Base-by-base conservation (phyloP, 2,888 invertebrate genomes). In the Netelia melanura region DNA sequence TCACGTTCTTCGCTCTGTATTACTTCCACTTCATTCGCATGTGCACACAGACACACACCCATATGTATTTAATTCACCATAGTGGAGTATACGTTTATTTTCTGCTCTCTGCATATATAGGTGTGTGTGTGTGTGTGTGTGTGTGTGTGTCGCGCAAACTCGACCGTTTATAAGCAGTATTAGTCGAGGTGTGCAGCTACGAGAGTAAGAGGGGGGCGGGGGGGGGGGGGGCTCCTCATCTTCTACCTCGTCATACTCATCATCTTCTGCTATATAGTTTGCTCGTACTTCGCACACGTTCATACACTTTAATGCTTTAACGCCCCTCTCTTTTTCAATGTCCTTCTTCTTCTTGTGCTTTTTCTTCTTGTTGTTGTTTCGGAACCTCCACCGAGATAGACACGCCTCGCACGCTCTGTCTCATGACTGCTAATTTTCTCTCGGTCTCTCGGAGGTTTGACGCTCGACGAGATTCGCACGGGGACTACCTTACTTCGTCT, bases 211-310 rank as follows among this genome's bases (percentile, higher is more conserved):
- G 65, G 72, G 62, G 71, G 56, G 64, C 17, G 64, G 71, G 65
- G 25, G 65, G 72, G 62, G 71, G 56, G 64, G 25, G 64, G 71
- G 56, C 44, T 62, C 25, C 23, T 72, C 67, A 48, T 52, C 38
- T 65, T 65, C 54, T 54, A 79, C 71, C 71, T 80, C 80, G 64
- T 80, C 58, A 61, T 72, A 61, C 64, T 67, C 80, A 74, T 80
- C 74, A 74, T 74, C 10, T 71, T n/a, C 65, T 2, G n/a, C 9
- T 14, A 17, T 44, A 65, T 54, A 71, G 52, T 72, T 72, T 44
- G 10, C 71, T 64, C 61, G 11, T 70, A 54, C 70, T 17, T 52
- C 30, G 1, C 56, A 30, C 52, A 23, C 65, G 44, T 58, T 56
- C 48, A 44, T 71, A 54, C 8, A 62, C 78, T 52, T 79, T 72